These are phyloP conservation scores for Glossophaga mutica DNA, from an alignment of 2,797 vertebrate genomes.

Conservation along the genomic window DNA sequence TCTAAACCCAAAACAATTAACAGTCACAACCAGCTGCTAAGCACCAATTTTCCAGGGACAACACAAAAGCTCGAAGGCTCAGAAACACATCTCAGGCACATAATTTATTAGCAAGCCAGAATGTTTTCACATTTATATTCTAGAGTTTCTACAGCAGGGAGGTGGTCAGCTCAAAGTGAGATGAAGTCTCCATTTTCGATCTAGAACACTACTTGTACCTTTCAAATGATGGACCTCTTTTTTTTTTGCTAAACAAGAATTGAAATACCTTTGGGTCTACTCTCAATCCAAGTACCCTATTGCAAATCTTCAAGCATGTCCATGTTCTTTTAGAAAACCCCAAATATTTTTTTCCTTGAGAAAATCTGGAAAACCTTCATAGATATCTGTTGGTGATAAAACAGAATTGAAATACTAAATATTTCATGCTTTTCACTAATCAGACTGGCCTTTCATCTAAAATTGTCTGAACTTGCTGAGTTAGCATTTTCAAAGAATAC, in stretches of 20 bases:
- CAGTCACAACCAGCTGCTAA: neutral
- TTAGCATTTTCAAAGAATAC: neutral
- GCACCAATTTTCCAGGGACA: neutral
- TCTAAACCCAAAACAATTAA: neutral
- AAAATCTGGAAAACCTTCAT: neutral
- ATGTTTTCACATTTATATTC: neutral
- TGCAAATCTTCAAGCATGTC: neutral
- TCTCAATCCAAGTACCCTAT: neutral
- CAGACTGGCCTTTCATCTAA: neutral
- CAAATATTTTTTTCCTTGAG: neutral
- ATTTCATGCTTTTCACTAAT: slow-evolving; percentile 27
- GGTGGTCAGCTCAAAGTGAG: neutral
- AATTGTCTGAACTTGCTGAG: neutral
- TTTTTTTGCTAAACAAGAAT: neutral
- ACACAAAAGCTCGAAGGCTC: neutral
- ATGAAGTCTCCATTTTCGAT: neutral
- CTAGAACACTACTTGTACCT: neutral
- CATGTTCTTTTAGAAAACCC: neutral
- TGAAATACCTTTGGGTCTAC: neutral
- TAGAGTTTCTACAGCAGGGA: slow-evolving; percentile 13
- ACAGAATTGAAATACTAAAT: neutral
- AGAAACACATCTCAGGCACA: neutral
- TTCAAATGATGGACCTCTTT: slow-evolving; percentile 6
- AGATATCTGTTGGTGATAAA: neutral
- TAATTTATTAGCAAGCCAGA: slow-evolving; percentile 1